Conservation (phyloP, 1,140 invertebrate genomes). For the Microplitis demolitor region DNA sequence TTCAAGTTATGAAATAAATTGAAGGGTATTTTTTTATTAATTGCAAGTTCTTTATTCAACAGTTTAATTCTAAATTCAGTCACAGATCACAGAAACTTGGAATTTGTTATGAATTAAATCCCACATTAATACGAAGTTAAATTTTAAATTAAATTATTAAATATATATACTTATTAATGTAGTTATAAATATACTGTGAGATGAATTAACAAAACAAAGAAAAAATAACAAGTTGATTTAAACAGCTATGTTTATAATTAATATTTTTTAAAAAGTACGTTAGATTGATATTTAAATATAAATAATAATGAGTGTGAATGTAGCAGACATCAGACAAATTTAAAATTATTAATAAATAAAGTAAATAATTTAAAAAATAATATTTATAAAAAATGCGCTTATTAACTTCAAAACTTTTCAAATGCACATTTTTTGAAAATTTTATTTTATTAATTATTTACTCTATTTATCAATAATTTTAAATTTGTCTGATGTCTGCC, state of each 20-base stretch:
- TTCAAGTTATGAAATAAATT: no score
- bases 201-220: neutral
- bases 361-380: no score
- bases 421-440: no score
- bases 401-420: no score
- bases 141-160: neutral
- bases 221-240: neutral
- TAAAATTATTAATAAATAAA: no score
- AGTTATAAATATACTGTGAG: neutral
- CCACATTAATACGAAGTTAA: neutral
- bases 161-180: neutral
- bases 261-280: constrained; percentile 1
- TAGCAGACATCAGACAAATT: no score
- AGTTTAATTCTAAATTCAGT: neutral
- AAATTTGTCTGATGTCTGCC: no score
- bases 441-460: no score
- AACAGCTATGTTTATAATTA: neutral
- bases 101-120: neutral
- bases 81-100: constrained; percentile 8
- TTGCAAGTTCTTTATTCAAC: no score
- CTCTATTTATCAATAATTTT: no score
- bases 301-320: neutral
- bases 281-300: neutral
- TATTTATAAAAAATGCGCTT: no score
- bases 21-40: no score